Percentiles rank a stretch among this genome's conserved stretches.
These are phyloP conservation scores for Ophthalmotilapia sp. DNA, from an alignment of 2,113 vertebrate species.

Conservation along the genomic window DNA sequence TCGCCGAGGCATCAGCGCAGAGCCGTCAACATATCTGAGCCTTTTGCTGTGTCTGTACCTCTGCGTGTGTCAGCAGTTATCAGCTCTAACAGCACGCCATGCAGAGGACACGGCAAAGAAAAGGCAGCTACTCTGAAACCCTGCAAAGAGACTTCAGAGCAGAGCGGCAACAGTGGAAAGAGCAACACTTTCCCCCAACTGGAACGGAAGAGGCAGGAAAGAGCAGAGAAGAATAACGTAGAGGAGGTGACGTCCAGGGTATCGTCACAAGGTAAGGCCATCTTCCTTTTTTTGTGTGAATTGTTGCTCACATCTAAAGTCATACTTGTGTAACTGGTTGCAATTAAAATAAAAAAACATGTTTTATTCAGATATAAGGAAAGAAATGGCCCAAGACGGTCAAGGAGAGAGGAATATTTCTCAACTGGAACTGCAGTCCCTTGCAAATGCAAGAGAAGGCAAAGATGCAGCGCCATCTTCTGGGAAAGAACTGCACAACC, in stretches of 20 bases:
- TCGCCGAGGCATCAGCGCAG: constrained; percentile 89
- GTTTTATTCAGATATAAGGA: constrained; percentile 18
- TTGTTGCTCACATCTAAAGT: background rate
- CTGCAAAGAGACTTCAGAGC: constrained; percentile 48
- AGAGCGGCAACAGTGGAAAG: constrained; percentile 21
- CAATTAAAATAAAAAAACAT: background rate
- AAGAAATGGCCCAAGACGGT: constrained; percentile 1
- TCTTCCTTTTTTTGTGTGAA: background rate
- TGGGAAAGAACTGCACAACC: constrained; percentile 45
- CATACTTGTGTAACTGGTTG: background rate
- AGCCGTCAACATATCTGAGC: constrained; percentile 94
- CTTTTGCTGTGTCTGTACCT: constrained; percentile 90
- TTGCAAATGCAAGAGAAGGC: constrained; percentile 8
- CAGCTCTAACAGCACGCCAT: constrained; percentile 91
- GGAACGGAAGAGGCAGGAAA: constrained; percentile 54
- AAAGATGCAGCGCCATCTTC: constrained; percentile 30
- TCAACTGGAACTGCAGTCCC: constrained; percentile 29
- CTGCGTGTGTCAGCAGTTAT: constrained; percentile 91
- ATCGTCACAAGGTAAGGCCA: constrained; percentile 44
- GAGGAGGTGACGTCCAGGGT: constrained; percentile 8
- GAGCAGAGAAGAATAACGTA: constrained; percentile 34
- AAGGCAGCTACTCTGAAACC: constrained; percentile 67
- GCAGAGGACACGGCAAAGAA: constrained; percentile 79
- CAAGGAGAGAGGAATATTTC: constrained; percentile 6
- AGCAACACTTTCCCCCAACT: constrained; percentile 53